A percentile compares a stretch with the other conserved stretches of the same genome.
Evolutionary conservation across 2,888 invertebrate genomes (phyloP).

Genomic region (Ecdyonurus torrentis): DNA sequence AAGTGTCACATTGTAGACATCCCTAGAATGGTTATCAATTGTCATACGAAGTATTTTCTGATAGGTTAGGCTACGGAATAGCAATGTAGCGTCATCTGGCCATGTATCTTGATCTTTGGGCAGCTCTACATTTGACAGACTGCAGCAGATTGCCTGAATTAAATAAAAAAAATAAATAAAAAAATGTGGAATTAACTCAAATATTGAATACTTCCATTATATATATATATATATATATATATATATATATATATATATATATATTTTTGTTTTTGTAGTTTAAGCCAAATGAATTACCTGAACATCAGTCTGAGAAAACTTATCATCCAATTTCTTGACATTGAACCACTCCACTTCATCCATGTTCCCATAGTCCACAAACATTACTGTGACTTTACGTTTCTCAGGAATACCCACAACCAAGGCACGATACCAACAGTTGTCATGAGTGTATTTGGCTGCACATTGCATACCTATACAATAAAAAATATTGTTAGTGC

Average conservation of each 20-base stretch:
- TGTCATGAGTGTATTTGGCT: constrained; percentile 24
- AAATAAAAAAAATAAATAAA: not conserved
- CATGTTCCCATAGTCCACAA: constrained; percentile 44
- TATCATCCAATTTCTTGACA: constrained; percentile 31
- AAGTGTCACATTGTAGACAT: constrained; percentile 25
- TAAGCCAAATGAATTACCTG: constrained; percentile 26
- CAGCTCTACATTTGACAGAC: constrained; percentile 29
- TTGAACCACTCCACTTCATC: constrained; percentile 31
- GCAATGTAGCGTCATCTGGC: constrained; percentile 21
- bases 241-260: too few species aligned
- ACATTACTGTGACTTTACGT: constrained; percentile 34
- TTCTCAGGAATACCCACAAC: constrained; percentile 30
- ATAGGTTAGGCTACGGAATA: constrained; percentile 1
- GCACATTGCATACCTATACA: constrained; percentile 37
- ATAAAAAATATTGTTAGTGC: too few species aligned
- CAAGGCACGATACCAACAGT: constrained; percentile 40
- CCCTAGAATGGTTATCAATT: constrained; percentile 10
- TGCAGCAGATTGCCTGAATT: constrained; percentile 19
- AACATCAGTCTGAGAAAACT: constrained; percentile 30
- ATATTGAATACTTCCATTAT: not conserved
- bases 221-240: too few species aligned
- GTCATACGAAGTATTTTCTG: constrained; percentile 3
- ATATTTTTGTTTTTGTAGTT: not conserved
- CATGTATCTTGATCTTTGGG: constrained; percentile 23
- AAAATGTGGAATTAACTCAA: not conserved